Percentiles rank a stretch among this genome's conserved stretches.
Evolutionary conservation across 2,797 vertebrate species (phyloP).

Genomic region (Jordanella pulchra): DNA sequence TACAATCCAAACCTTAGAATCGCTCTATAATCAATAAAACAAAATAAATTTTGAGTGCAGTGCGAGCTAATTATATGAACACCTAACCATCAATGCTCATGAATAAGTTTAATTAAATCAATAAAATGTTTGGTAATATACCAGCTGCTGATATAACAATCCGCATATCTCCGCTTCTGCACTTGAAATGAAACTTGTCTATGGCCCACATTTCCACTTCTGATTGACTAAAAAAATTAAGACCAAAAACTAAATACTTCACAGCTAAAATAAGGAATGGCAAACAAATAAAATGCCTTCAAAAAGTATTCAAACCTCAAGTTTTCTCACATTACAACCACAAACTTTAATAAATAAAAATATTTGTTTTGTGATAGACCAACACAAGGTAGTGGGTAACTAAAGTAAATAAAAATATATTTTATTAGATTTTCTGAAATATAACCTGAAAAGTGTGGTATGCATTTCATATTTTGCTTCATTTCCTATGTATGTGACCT

Average conservation of each 20-base stretch:
- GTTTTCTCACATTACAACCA: conserved; percentile 4
- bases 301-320: not conserved
- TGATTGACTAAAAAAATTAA: conserved; percentile 45
- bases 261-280: conserved; percentile 40
- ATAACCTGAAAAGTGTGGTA: not conserved
- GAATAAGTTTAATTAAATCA: conserved; percentile 52
- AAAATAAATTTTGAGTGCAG: conserved; percentile 56
- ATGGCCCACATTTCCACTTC: conserved; percentile 40
- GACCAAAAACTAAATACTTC: conserved; percentile 51
- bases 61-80: conserved; percentile 35
- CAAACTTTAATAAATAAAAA: not conserved
- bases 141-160: conserved; percentile 47
- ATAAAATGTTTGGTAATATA: conserved; percentile 42
- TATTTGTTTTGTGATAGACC: not conserved
- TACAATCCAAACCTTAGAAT: conserved; percentile 58
- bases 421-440: not conserved
- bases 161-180: conserved; percentile 32
- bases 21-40: conserved; percentile 51
- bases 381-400: not conserved
- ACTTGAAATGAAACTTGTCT: conserved; percentile 20
- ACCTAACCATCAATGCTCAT: conserved; percentile 47
- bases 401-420: not conserved
- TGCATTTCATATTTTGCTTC: not conserved
- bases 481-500: not conserved
- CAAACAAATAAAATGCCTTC: conserved; percentile 27